These are phyloP conservation scores for Poeciliopsis infans DNA, from an alignment of 2,797 vertebrate species.

Conservation along the genomic window DNA sequence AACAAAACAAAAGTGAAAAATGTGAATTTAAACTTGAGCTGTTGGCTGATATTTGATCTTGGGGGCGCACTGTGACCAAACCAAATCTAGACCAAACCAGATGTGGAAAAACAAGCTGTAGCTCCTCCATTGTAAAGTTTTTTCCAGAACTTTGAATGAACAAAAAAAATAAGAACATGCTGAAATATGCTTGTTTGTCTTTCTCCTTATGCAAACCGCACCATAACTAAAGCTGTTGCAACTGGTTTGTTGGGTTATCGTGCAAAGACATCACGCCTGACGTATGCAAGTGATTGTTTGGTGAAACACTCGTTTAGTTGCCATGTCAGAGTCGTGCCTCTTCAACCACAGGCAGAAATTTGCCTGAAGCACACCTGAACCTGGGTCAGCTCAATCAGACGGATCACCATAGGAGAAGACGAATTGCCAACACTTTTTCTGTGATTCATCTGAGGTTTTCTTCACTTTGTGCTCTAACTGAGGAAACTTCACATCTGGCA, in stretches of 20 bases:
- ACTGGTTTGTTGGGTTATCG: conserved; percentile 46
- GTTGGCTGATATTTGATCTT: background rate
- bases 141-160: background rate
- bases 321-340: background rate
- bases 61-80: background rate
- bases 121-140: background rate
- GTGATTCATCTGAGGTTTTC: background rate
- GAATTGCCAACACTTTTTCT: background rate
- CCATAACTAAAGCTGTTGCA: conserved; percentile 32
- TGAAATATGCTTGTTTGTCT: background rate
- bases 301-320: conserved; percentile 5
- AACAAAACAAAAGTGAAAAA: too few species aligned
- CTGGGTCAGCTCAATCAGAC: background rate
- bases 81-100: background rate
- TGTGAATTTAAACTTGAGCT: background rate
- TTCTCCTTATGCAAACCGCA: background rate
- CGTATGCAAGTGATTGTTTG: background rate
- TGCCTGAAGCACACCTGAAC: conserved; percentile 43
- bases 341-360: conserved; percentile 33
- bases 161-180: background rate
- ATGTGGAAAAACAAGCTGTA: background rate
- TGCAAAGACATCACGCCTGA: background rate
- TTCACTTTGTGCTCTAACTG: conserved; percentile 30
- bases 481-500: conserved; percentile 65
- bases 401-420: background rate